Evolutionary conservation across 92 coral and sea anemone genomes (phyloP).

Genomic region (Porites divaricata): DNA sequence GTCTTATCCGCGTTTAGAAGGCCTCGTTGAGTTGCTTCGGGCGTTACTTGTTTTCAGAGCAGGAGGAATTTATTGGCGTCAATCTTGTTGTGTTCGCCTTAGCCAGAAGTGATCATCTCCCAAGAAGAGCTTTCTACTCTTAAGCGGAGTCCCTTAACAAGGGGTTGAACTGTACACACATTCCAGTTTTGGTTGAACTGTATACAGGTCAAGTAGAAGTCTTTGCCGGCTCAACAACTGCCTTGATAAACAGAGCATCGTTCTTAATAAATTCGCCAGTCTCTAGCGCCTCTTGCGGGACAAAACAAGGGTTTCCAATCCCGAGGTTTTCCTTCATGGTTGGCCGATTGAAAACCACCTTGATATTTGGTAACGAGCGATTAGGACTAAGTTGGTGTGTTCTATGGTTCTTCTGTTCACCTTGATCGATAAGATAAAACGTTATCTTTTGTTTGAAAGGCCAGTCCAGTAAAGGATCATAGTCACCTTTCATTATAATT

Average conservation of each 20-base stretch:
- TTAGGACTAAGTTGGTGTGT: slow-evolving; percentile 93
- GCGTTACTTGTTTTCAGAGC: no score
- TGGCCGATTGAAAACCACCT: slow-evolving; percentile 96
- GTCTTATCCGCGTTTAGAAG: no score
- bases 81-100: no score
- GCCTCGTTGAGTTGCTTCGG: no score
- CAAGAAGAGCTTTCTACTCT: background rate
- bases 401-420: slow-evolving; percentile 91
- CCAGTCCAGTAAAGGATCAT: slow-evolving; percentile 94
- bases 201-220: background rate
- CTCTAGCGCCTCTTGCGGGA: slow-evolving; percentile 86
- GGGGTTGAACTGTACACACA: no score
- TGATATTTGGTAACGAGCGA: slow-evolving; percentile 97
- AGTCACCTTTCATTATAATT: slow-evolving; percentile 97
- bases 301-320: slow-evolving; percentile 98
- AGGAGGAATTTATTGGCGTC: no score
- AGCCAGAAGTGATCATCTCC: no score
- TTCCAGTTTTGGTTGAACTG: background rate
- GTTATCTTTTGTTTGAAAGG: slow-evolving; percentile 99
- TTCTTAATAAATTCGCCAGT: slow-evolving; percentile 90
- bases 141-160: background rate
- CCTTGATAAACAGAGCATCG: slow-evolving; percentile 89
- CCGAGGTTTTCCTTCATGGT: slow-evolving; percentile 94
- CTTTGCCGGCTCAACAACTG: slow-evolving; percentile 80
- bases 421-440: slow-evolving; percentile 89